Base-by-base conservation (phyloP, 2,113 vertebrate species). In the Meles meles region DNA sequence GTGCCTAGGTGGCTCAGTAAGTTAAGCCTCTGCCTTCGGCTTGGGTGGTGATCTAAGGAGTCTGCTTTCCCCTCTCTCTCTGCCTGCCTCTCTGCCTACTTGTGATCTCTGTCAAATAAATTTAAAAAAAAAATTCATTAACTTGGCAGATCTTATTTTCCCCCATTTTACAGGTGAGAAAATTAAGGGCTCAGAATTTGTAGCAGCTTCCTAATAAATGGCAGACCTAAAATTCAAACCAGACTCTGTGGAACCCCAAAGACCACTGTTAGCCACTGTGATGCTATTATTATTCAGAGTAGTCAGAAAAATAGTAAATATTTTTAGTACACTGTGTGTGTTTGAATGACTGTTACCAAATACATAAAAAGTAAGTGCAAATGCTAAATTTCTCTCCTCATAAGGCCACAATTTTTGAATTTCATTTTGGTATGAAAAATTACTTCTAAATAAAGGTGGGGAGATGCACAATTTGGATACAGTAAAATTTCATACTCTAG, bases 71-170 rank as follows among this genome's bases (percentile, higher is more conserved):
- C 52, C 52, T 55, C 5, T 55, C 52, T 55, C 17, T 55, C 52
- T 55, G 52, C 52, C 52, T 55, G 17, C 52, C 52, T 55, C 52
- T 55, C 52, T 55, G 52, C 52, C 52, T 55, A 55, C 17, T 55
- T 55, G 52, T 55, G 52, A 55, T 55, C 52, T 18, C 52, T 55
- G 52, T 18, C 52, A 55, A 55, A 55, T 52, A 52, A 52, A 52
- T 15, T 52, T 0, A 49, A 49, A 49, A 49, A 14, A 47, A 47
- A 47, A 52, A 52, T 85, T 94, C 29, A 72, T 72, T 94, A 55
- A 96, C 77, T 94, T 96, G 65, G 42, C 31, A 92, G 17, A n/a
- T 82, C 34, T 76, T 71, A 76, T 79, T 88, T 80, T 83, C 61
- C 20, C 42, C 31, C 10, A 80, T 37, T 96, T 94, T 72, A 63